Evolutionary conservation across 2,797 vertebrate species (phyloP), one percentile per base, ranked within the genome.

Genomic region (Sardinella longiceps): DNA sequence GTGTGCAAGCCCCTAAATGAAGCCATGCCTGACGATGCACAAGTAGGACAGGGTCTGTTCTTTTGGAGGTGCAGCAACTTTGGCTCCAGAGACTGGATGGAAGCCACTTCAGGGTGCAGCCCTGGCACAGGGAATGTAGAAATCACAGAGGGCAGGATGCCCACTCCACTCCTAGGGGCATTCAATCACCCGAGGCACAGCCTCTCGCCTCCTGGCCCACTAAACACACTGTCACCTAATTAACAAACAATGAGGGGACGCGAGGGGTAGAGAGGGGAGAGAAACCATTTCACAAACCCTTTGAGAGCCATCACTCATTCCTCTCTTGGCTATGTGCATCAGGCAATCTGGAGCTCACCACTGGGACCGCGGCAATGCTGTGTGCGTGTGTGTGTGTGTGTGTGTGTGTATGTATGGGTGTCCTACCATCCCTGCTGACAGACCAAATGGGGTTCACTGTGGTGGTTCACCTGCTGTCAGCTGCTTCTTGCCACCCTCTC

Each of bases 221-320:
- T 77, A 77, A 74, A 39, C 66, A 43, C n/a, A 77, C 37, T n/a
- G 18, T 10, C 37, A 77, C 15, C 70, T 77, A 37, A 77, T 77
- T 77, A 77, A 43, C 70, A 43, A 43, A 77, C 70, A 77, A 77
- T 77, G 70, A 77, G n/a, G n/a, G n/a, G 70, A 77, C 15, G 70
- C 1, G 10, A 18, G 37, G 14, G 15, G 70, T 15, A 23, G 70
- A 15, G 37, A 43, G 28, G 14, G 70, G 7, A 18, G 66, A 74
- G 30, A 74, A 18, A 20, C 66, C 66, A 5, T 77, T 43, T 43
- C 70, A 77, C 37, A 77, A 77, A 23, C 33, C 23, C 56, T 60
- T 60, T 25, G 56, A 60, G 56, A 25, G n/a, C 9, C n/a, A 60
- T 60, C 56, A 11, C n/a, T 60, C 56, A 60, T 60, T 60, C 56